Conservation (phyloP, 2,113 vertebrate species). For the Ammodytes dubius region DNA sequence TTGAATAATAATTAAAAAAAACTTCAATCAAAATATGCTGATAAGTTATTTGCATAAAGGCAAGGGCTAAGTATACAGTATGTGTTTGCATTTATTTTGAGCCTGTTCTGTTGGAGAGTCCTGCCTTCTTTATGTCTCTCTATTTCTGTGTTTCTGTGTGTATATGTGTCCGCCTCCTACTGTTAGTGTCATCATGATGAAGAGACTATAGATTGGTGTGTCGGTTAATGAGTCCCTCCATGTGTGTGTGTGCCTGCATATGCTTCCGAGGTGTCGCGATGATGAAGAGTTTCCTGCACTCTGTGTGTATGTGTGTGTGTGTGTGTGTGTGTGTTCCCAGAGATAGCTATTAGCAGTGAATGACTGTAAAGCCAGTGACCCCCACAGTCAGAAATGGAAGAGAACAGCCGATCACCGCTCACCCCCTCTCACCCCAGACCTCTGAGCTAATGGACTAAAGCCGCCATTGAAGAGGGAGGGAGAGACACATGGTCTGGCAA, state of each 20-base stretch:
- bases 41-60: not conserved
- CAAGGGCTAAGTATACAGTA: not conserved
- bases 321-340: constrained; percentile 44
- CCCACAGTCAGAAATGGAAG: constrained; percentile 55
- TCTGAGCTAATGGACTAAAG: constrained; percentile 66
- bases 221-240: constrained; percentile 61
- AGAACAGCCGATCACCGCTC: constrained; percentile 49
- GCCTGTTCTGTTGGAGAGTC: not conserved
- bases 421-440: constrained; percentile 43
- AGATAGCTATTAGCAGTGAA: constrained; percentile 76
- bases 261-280: constrained; percentile 61
- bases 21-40: not conserved
- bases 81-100: constrained; percentile 6
- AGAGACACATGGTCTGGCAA: constrained; percentile 20
- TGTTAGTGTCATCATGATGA: constrained; percentile 69
- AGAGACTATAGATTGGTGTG: constrained; percentile 62
- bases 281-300: constrained; percentile 63
- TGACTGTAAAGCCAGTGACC: constrained; percentile 65
- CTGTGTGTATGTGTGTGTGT: constrained; percentile 30
- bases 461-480: constrained; percentile 47
- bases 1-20: not conserved
- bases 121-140: constrained; percentile 12
- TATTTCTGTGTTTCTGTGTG: constrained; percentile 21
- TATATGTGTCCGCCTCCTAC: constrained; percentile 30
- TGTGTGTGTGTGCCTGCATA: constrained; percentile 57